Conservation (phyloP, 2,113 vertebrate genomes). For the Balaenoptera acutorostrata region DNA sequence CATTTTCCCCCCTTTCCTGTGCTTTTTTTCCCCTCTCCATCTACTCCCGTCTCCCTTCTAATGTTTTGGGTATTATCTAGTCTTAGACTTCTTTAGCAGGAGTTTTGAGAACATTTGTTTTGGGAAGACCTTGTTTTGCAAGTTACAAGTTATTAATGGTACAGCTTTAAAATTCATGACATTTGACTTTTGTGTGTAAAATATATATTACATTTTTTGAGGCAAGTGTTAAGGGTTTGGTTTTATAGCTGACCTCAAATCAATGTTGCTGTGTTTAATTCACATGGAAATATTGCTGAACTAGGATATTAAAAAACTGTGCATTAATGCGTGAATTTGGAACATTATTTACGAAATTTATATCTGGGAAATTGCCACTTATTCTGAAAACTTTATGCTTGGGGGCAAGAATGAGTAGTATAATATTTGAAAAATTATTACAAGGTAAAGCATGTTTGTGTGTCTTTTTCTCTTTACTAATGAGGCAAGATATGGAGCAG, state of each 20-base stretch:
- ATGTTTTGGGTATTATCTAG: neutral
- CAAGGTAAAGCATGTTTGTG: neutral
- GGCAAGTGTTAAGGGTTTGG: neutral
- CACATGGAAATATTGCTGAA: neutral
- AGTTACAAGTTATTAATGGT: neutral
- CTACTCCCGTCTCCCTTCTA: neutral
- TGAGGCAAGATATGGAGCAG: neutral
- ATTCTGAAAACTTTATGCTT: neutral
- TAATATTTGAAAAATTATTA: neutral
- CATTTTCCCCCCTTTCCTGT: neutral
- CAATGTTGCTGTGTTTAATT: neutral
- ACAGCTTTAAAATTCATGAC: slow-evolving; percentile 2
- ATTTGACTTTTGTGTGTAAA: neutral
- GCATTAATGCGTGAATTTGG: neutral
- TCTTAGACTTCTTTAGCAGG: neutral
- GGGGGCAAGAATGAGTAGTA: neutral
- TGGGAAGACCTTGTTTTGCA: neutral
- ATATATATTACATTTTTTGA: neutral
- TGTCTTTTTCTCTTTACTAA: neutral
- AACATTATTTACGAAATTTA: neutral
- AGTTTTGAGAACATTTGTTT: neutral
- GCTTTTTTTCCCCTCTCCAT: neutral
- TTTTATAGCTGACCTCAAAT: neutral
- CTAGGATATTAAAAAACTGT: neutral
- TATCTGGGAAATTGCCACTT: neutral